These are phyloP conservation scores for Rhinatrema bivittatum DNA, from an alignment of 2,797 vertebrate species.

Conservation along the genomic window DNA sequence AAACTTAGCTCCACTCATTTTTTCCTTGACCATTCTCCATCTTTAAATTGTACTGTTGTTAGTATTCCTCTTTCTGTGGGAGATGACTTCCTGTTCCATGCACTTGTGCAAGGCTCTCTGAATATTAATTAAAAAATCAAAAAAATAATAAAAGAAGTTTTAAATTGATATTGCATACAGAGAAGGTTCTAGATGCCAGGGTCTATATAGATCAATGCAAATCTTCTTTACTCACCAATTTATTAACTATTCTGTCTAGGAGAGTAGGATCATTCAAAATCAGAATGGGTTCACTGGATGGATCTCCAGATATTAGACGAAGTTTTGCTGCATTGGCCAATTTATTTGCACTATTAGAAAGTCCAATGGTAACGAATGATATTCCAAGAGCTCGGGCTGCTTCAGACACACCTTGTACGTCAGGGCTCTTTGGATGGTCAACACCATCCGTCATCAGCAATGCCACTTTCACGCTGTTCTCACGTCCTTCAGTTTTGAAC, in stretches of 20 bases:
- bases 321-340: slow-evolving; percentile 63
- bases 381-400: slow-evolving; percentile 67
- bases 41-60: too few relatives aligned
- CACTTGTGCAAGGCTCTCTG: too few relatives aligned
- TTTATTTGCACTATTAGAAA: slow-evolving; percentile 53
- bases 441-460: slow-evolving; percentile 79
- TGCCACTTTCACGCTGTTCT: slow-evolving; percentile 54
- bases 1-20: too few relatives aligned
- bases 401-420: slow-evolving; percentile 51
- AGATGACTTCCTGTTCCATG: too few relatives aligned
- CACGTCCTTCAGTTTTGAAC: slow-evolving; percentile 60
- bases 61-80: too few relatives aligned
- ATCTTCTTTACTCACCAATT: slow-evolving; percentile 63
- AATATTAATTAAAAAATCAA: too few relatives aligned
- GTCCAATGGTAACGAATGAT: slow-evolving; percentile 68
- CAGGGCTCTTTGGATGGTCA: slow-evolving; percentile 77
- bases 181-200: too few relatives aligned
- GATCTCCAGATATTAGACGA: slow-evolving; percentile 61
- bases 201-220: too few relatives aligned
- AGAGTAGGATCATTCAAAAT: slow-evolving; percentile 65
- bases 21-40: too few relatives aligned
- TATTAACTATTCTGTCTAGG: slow-evolving; percentile 50
- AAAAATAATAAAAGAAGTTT: too few relatives aligned
- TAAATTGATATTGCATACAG: too few relatives aligned
- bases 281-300: slow-evolving; percentile 54